A percentile compares a stretch with the other conserved stretches of the same genome.
Evolutionary conservation across 1,140 invertebrate species (phyloP).

Genomic region (Melanaphis sacchari): DNA sequence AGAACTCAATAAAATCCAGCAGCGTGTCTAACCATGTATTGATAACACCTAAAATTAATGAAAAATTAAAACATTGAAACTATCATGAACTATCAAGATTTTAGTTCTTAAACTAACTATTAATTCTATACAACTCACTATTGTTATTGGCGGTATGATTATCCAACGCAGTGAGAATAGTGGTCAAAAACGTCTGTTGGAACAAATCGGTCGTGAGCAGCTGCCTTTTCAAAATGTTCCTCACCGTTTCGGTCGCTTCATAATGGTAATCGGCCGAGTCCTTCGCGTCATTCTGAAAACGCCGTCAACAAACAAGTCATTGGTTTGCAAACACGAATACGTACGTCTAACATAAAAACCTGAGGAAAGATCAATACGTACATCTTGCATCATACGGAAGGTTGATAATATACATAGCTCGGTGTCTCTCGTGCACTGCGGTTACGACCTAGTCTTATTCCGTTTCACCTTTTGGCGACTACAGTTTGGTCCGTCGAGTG

Average conservation of each 20-base stretch:
- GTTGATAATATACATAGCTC: not conserved
- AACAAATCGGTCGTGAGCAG: constrained; percentile 37
- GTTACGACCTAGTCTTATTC: not conserved
- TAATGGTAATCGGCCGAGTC: not conserved
- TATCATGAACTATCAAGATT: too few species aligned
- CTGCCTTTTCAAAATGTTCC: constrained; percentile 47
- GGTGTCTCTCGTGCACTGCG: not conserved
- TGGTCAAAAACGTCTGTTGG: constrained; percentile 45
- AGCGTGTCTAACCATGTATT: constrained; percentile 49
- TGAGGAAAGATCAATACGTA: not conserved
- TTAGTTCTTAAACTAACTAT: too few species aligned
- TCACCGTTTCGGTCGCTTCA: constrained; percentile 53
- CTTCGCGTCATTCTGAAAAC: constrained; percentile 29
- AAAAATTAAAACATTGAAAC: not conserved
- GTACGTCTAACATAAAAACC: too few species aligned
- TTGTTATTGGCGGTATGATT: constrained; percentile 13
- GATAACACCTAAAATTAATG: not conserved
- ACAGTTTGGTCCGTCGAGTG: not conserved
- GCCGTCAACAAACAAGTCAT: not conserved
- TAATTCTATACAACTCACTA: not conserved
- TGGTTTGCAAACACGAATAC: not conserved
- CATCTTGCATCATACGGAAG: constrained; percentile 20
- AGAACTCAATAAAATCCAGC: constrained; percentile 37
- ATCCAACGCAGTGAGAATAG: constrained; percentile 30
- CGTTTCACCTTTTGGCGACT: not conserved